Evolutionary conservation across 2,113 vertebrate genomes (phyloP).

Genomic region (Polypterus senegalus): DNA sequence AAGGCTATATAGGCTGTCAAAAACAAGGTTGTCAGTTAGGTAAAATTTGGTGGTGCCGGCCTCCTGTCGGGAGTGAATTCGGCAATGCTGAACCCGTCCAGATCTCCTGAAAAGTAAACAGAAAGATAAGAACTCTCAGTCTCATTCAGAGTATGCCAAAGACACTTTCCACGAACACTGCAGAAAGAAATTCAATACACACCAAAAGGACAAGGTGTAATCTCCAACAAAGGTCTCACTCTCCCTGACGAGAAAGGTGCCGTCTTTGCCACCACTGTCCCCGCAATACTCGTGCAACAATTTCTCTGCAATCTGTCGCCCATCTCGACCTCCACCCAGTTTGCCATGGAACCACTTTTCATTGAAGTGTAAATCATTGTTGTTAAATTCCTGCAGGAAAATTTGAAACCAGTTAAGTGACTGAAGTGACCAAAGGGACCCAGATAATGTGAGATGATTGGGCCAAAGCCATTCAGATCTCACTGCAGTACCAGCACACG

Average conservation of each 20-base stretch:
- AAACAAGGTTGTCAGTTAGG: conserved; percentile 76
- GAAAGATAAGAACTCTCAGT: neutral
- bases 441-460: too few relatives aligned
- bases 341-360: conserved; percentile 81
- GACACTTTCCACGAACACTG: too few relatives aligned
- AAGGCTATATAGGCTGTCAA: conserved; percentile 71
- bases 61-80: conserved; percentile 71
- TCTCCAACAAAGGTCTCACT: conserved; percentile 77
- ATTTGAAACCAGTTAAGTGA: too few relatives aligned
- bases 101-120: conserved; percentile 46
- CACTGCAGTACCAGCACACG: too few relatives aligned
- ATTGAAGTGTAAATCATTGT: conserved; percentile 68
- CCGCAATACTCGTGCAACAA: conserved; percentile 69
- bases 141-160: too few relatives aligned
- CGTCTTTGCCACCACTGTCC: conserved; percentile 64
- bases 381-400: conserved; percentile 59
- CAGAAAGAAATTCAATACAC: conserved; percentile 14
- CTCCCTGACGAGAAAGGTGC: conserved; percentile 72
- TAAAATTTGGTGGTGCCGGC: conserved; percentile 66
- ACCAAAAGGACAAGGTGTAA: conserved; percentile 80
- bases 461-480: too few relatives aligned
- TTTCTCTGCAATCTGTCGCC: conserved; percentile 72
- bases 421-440: too few relatives aligned
- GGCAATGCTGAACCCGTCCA: conserved; percentile 66
- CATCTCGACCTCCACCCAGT: conserved; percentile 62